phyloP scores from a whole-genome alignment of 2,797 vertebrate genomes.

The Eupleurogrammus muticus region DNA sequence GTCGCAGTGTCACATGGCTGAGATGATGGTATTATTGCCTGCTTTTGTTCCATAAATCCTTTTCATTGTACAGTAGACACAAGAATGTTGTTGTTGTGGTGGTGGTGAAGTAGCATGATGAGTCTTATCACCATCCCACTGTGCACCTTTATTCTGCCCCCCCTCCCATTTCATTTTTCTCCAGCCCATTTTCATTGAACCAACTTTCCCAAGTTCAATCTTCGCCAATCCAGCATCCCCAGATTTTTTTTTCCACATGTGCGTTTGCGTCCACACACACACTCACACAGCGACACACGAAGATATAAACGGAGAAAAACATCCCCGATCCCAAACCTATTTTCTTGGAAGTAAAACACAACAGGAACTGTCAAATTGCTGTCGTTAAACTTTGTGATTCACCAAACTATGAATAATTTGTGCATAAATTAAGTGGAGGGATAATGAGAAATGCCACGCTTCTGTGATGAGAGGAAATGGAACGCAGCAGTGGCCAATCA shows the following conservation, averaged over 20 bases:
- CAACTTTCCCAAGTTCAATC: constrained; percentile 41
- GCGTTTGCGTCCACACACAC: constrained; percentile 2
- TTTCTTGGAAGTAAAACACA: constrained; percentile 57
- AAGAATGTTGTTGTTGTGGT: constrained; percentile 44
- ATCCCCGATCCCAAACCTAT: constrained; percentile 38
- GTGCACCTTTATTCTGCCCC: constrained; percentile 45
- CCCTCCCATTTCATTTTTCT: constrained; percentile 40
- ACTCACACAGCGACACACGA: constrained; percentile 15
- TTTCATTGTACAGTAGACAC: constrained; percentile 56
- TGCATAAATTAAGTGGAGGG: constrained; percentile 69
- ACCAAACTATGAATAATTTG: constrained; percentile 73
- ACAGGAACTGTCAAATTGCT: constrained; percentile 63
- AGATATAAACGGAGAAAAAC: constrained; percentile 37
- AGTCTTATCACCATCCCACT: constrained; percentile 43
- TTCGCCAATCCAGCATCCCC: constrained; percentile 20
- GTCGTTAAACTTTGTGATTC: constrained; percentile 61
- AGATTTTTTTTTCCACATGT: constrained; percentile 36
- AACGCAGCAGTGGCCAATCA: constrained; percentile 75
- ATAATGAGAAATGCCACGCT: constrained; percentile 76
- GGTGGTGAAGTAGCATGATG: constrained; percentile 31
- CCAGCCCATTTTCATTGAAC: constrained; percentile 36
- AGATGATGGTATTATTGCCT: constrained; percentile 26
- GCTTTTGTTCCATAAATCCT: constrained; percentile 46
- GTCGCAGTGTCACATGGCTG: constrained; percentile 58
- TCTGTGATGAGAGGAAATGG: constrained; percentile 70